Percentiles rank a stretch among this genome's conserved stretches.
phyloP scores from a whole-genome alignment of 1,140 invertebrate genomes.

The Trichomalopsis sarcophagae region DNA sequence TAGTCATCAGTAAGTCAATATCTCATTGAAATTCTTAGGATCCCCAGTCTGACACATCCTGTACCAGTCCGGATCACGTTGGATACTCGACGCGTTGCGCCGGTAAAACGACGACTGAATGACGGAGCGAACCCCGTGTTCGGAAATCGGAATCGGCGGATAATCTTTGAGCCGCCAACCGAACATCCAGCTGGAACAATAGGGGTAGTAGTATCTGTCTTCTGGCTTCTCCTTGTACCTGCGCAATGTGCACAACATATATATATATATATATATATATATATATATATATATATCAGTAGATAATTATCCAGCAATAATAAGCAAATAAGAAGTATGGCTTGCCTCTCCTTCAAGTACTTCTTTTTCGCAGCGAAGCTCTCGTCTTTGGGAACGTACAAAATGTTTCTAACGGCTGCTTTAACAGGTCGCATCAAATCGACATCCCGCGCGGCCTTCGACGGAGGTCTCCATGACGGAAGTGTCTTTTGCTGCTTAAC shows the following conservation, averaged over 20 bases:
- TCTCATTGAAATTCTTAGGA: slow-evolving; percentile 59
- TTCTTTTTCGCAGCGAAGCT: slow-evolving; percentile 61
- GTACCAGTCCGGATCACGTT: slow-evolving; percentile 60
- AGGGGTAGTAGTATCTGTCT: slow-evolving; percentile 64
- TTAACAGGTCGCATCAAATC: slow-evolving; percentile 62
- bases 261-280: too few relatives aligned
- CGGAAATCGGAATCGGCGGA: slow-evolving; percentile 45
- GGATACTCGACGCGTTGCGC: slow-evolving; percentile 58
- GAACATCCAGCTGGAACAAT: slow-evolving; percentile 65
- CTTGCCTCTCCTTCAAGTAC: slow-evolving; percentile 61
- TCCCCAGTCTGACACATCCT: slow-evolving; percentile 56
- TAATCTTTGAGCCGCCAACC: slow-evolving; percentile 67
- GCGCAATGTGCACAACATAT: slow-evolving; percentile 48
- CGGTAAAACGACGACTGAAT: slow-evolving; percentile 61
- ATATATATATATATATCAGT: slow-evolving; percentile 33
- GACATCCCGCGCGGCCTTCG: slow-evolving; percentile 44
- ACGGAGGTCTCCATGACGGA: slow-evolving; percentile 55
- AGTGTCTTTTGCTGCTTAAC: slow-evolving; percentile 42
- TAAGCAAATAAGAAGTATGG: too few relatives aligned
- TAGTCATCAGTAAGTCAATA: slow-evolving; percentile 45
- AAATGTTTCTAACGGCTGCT: slow-evolving; percentile 52
- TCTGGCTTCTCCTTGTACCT: slow-evolving; percentile 64
- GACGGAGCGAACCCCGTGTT: slow-evolving; percentile 54
- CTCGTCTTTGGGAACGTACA: slow-evolving; percentile 57
- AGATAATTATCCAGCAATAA: too few relatives aligned